A percentile compares a stretch with the other conserved stretches of the same genome.
phyloP scores from a whole-genome alignment of 2,888 invertebrate species.

The Synergus laeviventris region DNA sequence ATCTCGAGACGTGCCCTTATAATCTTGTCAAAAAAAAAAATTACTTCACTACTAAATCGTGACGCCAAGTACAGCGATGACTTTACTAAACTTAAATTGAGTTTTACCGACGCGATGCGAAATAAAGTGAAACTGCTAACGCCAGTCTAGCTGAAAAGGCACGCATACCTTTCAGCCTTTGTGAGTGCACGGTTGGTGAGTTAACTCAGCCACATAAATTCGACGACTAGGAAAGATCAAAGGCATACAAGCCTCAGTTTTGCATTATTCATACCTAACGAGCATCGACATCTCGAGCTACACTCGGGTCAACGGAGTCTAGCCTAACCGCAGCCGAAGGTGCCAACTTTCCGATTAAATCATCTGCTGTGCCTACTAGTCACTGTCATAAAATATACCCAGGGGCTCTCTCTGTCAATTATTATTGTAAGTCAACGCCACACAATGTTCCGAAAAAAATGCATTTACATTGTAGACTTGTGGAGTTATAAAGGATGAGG shows the following conservation, averaged over 20 bases:
- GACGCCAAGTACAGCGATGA: not conserved
- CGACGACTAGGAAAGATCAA: conserved; percentile 24
- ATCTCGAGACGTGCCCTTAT: too few species aligned
- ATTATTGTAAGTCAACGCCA: not conserved
- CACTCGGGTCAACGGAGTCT: not conserved
- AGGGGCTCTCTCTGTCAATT: not conserved
- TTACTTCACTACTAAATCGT: not conserved
- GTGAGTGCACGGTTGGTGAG: not conserved
- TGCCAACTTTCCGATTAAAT: not conserved
- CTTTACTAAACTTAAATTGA: conserved; percentile 28
- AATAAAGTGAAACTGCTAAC: not conserved
- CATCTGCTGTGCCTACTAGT: not conserved
- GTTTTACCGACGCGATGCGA: conserved; percentile 24
- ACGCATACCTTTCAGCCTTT: conserved; percentile 27
- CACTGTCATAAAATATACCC: not conserved
- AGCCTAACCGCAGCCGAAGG: not conserved
- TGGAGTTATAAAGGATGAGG: not conserved
- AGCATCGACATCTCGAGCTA: not conserved
- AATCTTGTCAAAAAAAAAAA: not conserved
- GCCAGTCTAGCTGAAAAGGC: conserved; percentile 10
- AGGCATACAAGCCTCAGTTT: not conserved
- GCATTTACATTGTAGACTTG: too few species aligned
- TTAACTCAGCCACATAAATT: conserved; percentile 29
- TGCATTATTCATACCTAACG: conserved; percentile 2
- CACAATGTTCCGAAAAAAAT: not conserved